Base-by-base conservation (phyloP, 2,888 invertebrate genomes). In the Drosophila stalkeri region DNA sequence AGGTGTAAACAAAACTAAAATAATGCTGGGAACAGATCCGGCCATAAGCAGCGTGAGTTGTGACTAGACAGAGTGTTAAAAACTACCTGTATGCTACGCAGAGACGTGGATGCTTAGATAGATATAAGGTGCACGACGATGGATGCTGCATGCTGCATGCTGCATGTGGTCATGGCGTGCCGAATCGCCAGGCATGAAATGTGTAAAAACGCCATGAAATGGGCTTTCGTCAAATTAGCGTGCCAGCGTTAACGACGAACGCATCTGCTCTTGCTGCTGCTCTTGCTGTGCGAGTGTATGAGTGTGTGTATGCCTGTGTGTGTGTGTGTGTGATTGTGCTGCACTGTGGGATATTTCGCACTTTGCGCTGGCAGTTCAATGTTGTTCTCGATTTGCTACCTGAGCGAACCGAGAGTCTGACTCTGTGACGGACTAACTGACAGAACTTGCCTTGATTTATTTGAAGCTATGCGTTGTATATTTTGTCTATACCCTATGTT, bases 141-240 rank as follows among this genome's bases (percentile, higher is more conserved):
- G 51, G 51, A 23, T 18, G 56, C 63, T 20, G 5, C 44, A 60
- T 57, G 72, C 60, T 31, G 64, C 46, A 35, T 39, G 72, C 55
- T 59, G 59, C 73, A 67, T 75, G 59, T 64, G 60, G 70, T 57
- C 72, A 71, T 75, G 75, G 80, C 78, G 75, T 74, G 72, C 60
- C 75, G 80, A 76, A 74, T 76, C 69, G 77, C 70, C 80, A 71
- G 59, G 56, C 82, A 86, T 86, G 84, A 89, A 89, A 88, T 89
- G 72, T 88, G 78, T 80, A 89, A 89, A 89, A 89, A 85, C 77
- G 66, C 80, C 86, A 86, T 86, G 81, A 91, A 91, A 90, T 90
- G 82, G 90, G 90, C 91, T 91, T 91, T 91, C 91, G 89, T 91
- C 91, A 90, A 91, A 91, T 91, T 91, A 91, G 90, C 91, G 91